These are phyloP conservation scores for Euplagia quadripunctaria DNA, from an alignment of 2,888 invertebrate genomes.

Conservation along the genomic window DNA sequence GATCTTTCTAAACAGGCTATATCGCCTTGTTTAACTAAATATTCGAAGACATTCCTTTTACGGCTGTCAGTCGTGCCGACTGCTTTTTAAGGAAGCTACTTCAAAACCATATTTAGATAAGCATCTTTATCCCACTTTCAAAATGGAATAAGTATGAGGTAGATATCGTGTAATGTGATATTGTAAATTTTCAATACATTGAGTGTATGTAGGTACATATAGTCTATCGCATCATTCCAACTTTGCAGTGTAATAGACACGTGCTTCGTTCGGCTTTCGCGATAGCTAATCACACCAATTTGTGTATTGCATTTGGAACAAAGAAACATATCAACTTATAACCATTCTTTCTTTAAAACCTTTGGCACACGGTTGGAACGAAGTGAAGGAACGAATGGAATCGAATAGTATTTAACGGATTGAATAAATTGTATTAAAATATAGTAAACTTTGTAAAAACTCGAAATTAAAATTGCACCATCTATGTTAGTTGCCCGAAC, in stretches of 20 bases:
- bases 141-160: slow-evolving; percentile 24
- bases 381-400: too few species aligned
- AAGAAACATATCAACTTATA: neutral
- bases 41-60: slow-evolving; percentile 49
- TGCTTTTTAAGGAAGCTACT: slow-evolving; percentile 41
- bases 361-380: too few species aligned
- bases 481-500: too few species aligned
- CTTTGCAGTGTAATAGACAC: neutral
- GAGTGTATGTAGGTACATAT: neutral
- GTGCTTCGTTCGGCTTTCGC: neutral
- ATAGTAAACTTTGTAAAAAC: too few species aligned
- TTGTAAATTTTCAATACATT: neutral
- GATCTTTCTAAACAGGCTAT: slow-evolving; percentile 37
- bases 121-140: slow-evolving; percentile 38
- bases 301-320: neutral
- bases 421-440: too few species aligned
- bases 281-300: neutral
- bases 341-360: too few species aligned
- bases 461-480: too few species aligned
- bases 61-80: slow-evolving; percentile 46
- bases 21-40: slow-evolving; percentile 52
- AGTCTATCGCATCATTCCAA: neutral
- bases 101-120: slow-evolving; percentile 36
- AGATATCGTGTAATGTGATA: slow-evolving; percentile 1
- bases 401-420: too few species aligned